Evolutionary conservation across 2,113 vertebrate genomes (phyloP), one percentile per base, ranked within the genome.

Genomic region (Ciconia stormi): DNA sequence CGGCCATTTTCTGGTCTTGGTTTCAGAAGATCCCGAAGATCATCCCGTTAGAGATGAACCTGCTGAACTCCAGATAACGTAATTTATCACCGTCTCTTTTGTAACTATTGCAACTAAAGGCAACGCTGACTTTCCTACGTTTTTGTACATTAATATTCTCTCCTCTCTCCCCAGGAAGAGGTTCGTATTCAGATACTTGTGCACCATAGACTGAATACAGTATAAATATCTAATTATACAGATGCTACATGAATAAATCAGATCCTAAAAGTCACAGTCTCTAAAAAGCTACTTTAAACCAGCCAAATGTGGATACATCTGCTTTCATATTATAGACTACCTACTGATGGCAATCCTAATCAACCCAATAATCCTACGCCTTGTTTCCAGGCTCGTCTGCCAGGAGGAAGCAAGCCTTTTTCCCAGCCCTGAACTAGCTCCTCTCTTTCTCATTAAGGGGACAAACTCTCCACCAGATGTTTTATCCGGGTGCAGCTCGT

Each of bases 191-290:
- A 40, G 58, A 13, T 15, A 8, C 63, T 47, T 14, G 52, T 17
- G 65, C 32, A 20, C 50, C 77, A 14, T 2, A n/a, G 82, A 8
- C 59, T 61, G 88, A 66, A 63, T 5, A 26, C 71, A 34, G 58
- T 18, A 72, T 49, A 78, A 91, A 82, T 82, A 82, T 49, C 88
- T 82, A 20, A 71, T 78, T 42, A 49, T 65, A 49, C 83, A 78
- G 82, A 91, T 87, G 88, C 59, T 30, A 12, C 10, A 55, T 78
- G 78, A 94, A 91, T 72, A 61, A 87, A 78, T 91, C 93, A 91
- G 71, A 65, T 34, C 58, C 78, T 61, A 19, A 82, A 77, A 91
- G 78, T 47, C 46, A 27, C 63, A 36, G 59, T 9, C 72, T 72
- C 46, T 10, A 55, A 49, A 72, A 94, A 91, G 52, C 82, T 67